Evolutionary conservation across 2,113 vertebrate species (phyloP), one percentile per base, ranked within the genome.

Genomic region (Antennarius striatus): DNA sequence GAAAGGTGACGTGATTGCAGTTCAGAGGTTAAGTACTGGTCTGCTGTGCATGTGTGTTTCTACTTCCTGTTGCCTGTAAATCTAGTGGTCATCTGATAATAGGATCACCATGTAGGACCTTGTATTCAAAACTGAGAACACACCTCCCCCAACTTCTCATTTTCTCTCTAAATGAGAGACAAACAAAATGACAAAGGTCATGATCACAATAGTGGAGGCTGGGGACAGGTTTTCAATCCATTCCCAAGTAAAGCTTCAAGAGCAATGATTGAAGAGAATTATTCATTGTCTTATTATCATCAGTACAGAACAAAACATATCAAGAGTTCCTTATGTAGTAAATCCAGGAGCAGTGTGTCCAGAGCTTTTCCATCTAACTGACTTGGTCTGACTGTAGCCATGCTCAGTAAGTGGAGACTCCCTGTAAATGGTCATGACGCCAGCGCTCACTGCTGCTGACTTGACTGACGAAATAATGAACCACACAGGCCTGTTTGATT

Each of bases 401-500:
- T 40, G 32, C 50, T 70, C 60, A 75, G 70, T 59, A 1, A 85
- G 68, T 55, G 49, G 69, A 84, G 73, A 77, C 74, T 86, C 79
- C 42, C 48, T 57, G 79, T 80, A 86, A 91, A 90, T 78, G 73
- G 69, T 71, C 67, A 55, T 86, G 89, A 86, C 81, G 81, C 84
- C 85, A 89, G 73, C 47, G 66, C 76, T 73, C 71, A 49, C 66
- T 80, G 77, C 72, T 81, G 79, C 85, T 67, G 78, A 81, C 85
- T 82, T 49, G 60, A 78, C 86, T 83, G 85, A 83, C 75, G 36
- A 81, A 87, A 84, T 90, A 88, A 89, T 87, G 86, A 88, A 90
- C 78, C 84, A 16, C 84, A 77, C 80, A 83, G 82, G 69, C 81
- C 82, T 85, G 83, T 87, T 86, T 88, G 89, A 86, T 88, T 90